These are phyloP conservation scores for Leptothorax acervorum DNA, from an alignment of 2,888 invertebrate species.

Conservation along the genomic window DNA sequence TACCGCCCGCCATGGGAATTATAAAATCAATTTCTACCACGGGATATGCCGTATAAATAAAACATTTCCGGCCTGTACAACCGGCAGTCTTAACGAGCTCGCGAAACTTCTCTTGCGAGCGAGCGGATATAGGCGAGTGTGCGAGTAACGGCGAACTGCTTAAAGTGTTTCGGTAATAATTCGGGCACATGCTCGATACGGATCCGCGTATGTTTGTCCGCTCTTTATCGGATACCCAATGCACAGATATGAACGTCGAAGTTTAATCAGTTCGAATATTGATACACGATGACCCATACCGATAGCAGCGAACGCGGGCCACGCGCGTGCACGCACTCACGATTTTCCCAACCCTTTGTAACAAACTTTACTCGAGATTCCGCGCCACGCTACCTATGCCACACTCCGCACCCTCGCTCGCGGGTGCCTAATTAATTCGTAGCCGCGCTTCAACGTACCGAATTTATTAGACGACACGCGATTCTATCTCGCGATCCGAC, in stretches of 20 bases:
- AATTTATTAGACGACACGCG: conserved; percentile 39
- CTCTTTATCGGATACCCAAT: conserved; percentile 60
- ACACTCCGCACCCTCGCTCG: conserved; percentile 1
- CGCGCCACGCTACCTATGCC: background rate
- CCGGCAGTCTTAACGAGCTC: conserved; percentile 47
- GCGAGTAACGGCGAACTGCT: conserved; percentile 28
- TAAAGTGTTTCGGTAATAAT: conserved; percentile 24
- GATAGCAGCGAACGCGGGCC: conserved; percentile 23
- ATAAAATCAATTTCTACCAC: conserved; percentile 51
- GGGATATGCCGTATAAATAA: conserved; percentile 46
- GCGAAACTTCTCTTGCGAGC: conserved; percentile 22
- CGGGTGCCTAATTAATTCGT: conserved; percentile 44
- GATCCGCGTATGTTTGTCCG: conserved; percentile 58
- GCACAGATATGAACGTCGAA: conserved; percentile 48
- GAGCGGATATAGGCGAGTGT: background rate
- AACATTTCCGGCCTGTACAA: conserved; percentile 49
- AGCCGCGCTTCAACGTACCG: conserved; percentile 30
- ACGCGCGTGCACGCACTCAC: background rate
- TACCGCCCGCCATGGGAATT: conserved; percentile 46
- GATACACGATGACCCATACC: conserved; percentile 49
- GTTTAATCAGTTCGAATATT: conserved; percentile 64
- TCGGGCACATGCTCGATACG: conserved; percentile 42
- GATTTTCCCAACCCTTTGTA: conserved; percentile 15
- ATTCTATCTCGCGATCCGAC: conserved; percentile 10
- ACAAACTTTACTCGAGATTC: conserved; percentile 40